Evolutionary conservation across 2,888 invertebrate species (phyloP).

Genomic region (Aplocera efformata): DNA sequence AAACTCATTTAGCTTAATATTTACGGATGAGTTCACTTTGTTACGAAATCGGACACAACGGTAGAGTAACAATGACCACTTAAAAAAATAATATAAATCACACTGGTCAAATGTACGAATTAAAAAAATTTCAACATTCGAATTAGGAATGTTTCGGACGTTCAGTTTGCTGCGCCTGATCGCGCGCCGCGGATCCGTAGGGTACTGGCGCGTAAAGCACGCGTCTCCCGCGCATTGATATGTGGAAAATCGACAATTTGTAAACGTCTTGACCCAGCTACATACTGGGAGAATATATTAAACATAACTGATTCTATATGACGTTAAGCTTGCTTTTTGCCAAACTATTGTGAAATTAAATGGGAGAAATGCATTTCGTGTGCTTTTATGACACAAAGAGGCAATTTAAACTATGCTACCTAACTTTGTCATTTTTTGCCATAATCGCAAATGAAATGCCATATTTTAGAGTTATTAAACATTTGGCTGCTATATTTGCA

Average conservation of each 20-base stretch:
- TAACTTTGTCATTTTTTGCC: neutral
- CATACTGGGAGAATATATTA: conserved; percentile 34
- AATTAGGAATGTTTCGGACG: conserved; percentile 34
- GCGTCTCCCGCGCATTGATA: conserved; percentile 56
- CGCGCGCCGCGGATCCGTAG: conserved; percentile 60
- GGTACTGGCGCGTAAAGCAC: conserved; percentile 61
- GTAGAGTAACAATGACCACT: conserved; percentile 19
- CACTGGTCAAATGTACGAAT: neutral
- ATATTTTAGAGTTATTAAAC: neutral
- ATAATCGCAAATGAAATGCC: neutral
- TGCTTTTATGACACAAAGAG: conserved; percentile 2
- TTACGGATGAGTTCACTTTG: conserved; percentile 31
- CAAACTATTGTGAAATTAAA: too few relatives aligned
- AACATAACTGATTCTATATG: neutral
- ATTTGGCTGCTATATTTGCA: conserved; percentile 7
- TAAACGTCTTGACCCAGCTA: conserved; percentile 34
- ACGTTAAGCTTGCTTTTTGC: too few relatives aligned
- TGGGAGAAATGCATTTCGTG: neutral
- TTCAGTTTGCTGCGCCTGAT: conserved; percentile 53
- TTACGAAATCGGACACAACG: conserved; percentile 34
- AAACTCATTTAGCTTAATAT: conserved; percentile 54
- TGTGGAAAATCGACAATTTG: conserved; percentile 64
- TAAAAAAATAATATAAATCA: conserved; percentile 9
- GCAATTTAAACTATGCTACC: neutral
- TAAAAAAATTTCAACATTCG: conserved; percentile 16